These are phyloP conservation scores for Diprion similis DNA, from an alignment of 1,140 invertebrate genomes.

Conservation along the genomic window DNA sequence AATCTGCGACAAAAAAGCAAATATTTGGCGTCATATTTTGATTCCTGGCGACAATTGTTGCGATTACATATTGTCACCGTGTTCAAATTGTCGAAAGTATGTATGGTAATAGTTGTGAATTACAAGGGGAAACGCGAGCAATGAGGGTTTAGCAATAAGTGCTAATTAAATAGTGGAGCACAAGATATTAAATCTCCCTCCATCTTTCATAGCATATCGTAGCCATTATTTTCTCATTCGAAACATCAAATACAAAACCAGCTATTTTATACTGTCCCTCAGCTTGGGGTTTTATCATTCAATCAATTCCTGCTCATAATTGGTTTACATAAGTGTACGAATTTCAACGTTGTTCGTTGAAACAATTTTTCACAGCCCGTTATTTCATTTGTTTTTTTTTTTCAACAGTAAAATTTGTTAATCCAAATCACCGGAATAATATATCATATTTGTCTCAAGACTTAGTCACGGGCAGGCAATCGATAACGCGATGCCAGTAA, in stretches of 20 bases:
- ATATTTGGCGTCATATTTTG: constrained; percentile 5
- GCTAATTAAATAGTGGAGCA: neutral
- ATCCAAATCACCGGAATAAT: too few species aligned
- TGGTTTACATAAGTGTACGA: too few species aligned
- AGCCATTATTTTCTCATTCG: neutral
- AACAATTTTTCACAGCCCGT: too few species aligned
- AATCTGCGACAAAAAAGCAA: neutral
- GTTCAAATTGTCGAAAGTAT: neutral
- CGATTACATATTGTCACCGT: neutral
- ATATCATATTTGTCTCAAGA: too few species aligned
- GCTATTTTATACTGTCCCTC: too few species aligned
- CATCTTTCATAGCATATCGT: neutral
- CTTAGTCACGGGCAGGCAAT: too few species aligned
- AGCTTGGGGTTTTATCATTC: too few species aligned
- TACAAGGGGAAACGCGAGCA: neutral
- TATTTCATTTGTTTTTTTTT: too few species aligned
- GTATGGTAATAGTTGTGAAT: neutral
- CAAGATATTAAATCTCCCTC: neutral
- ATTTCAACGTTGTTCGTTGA: too few species aligned
- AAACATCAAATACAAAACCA: neutral
- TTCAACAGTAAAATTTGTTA: too few species aligned
- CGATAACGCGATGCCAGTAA: too few species aligned
- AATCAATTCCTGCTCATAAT: too few species aligned
- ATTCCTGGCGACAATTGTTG: neutral
- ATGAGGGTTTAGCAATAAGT: neutral